A percentile compares a stretch with the other conserved stretches of the same genome.
phyloP scores from a whole-genome alignment of 2,113 vertebrate species.

The Illadopsis cleaveri region DNA sequence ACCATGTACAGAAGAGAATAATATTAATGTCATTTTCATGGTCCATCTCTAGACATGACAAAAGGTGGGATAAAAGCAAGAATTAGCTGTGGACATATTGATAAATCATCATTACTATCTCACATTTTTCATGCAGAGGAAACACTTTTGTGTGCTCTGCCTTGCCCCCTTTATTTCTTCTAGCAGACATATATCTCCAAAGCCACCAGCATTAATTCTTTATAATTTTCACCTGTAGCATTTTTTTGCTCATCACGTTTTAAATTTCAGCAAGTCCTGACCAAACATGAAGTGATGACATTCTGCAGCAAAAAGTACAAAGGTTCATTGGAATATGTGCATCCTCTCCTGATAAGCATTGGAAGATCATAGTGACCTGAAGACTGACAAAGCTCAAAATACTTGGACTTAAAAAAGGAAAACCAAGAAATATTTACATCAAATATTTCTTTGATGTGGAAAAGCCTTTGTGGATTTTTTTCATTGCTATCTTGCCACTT shows the following conservation, averaged over 20 bases:
- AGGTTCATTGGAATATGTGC: background rate
- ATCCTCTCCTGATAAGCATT: background rate
- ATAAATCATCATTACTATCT: background rate
- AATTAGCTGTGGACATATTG: background rate
- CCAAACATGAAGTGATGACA: background rate
- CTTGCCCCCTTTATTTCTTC: background rate
- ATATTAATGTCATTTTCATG: background rate
- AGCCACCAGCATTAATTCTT: background rate
- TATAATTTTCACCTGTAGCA: background rate
- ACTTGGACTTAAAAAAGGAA: background rate
- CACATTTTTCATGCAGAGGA: background rate
- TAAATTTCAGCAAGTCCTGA: background rate
- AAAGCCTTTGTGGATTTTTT: background rate
- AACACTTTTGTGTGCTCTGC: background rate
- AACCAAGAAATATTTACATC: background rate
- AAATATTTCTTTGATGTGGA: background rate
- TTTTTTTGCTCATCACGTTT: background rate
- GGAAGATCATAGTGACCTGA: background rate
- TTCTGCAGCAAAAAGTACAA: rapidly evolving
- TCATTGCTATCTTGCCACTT: background rate
- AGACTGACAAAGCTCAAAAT: background rate
- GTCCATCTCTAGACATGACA: background rate
- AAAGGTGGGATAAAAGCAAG: background rate
- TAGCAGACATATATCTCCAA: background rate
- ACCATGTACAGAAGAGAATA: background rate